Evolutionary conservation across 2,888 invertebrate genomes (phyloP).

Genomic region (Drosophila anomalipes): DNA sequence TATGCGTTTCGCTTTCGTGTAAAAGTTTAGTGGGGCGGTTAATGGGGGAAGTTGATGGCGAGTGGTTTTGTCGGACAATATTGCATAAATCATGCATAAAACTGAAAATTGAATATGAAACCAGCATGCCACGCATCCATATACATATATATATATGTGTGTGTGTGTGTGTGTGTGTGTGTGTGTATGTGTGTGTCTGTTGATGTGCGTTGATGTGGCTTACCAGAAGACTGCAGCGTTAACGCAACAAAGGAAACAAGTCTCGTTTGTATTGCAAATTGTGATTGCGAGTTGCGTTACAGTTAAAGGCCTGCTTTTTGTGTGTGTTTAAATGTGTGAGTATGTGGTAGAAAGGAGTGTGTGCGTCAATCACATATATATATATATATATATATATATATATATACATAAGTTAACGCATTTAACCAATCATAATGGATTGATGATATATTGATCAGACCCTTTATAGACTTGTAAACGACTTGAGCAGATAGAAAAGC

Average conservation of each 20-base stretch:
- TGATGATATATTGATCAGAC: background rate
- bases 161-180: conserved; percentile 85
- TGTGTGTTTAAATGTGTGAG: background rate
- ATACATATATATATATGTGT: background rate
- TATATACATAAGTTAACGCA: background rate
- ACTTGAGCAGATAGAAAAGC: background rate
- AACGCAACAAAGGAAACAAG: conserved; percentile 63
- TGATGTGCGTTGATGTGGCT: conserved; percentile 6
- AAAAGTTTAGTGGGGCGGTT: background rate
- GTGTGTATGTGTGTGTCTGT: conserved; percentile 86
- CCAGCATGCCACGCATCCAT: conserved; percentile 84
- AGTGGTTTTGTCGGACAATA: conserved; percentile 64
- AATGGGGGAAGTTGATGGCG: conserved; percentile 26
- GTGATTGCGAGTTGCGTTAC: conserved; percentile 52
- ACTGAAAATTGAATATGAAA: conserved; percentile 72
- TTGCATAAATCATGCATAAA: conserved; percentile 68
- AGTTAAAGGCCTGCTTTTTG: conserved; percentile 38
- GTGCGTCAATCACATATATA: background rate
- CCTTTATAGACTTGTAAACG: background rate
- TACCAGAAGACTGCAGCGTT: conserved; percentile 34
- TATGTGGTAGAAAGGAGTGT: background rate
- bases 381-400: too few species aligned
- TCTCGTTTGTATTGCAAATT: conserved; percentile 65
- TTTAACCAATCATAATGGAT: background rate
- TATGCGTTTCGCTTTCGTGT: conserved; percentile 61